Conservation (phyloP, 2,113 vertebrate species). For the Equus quagga region DNA sequence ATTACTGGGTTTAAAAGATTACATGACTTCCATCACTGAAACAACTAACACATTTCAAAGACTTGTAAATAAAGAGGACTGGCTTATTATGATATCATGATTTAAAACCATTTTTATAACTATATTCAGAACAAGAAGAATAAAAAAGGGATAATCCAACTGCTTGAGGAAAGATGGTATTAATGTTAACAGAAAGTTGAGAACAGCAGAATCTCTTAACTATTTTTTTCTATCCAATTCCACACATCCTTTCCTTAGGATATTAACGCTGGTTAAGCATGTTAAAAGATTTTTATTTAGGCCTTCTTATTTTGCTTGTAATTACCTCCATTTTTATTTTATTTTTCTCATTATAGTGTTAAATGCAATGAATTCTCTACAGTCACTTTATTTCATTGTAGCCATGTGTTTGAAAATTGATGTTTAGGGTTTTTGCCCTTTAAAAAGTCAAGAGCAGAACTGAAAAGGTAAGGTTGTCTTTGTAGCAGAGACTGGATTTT, state of each 20-base stretch:
- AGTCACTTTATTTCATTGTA: not conserved
- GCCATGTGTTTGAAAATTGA: not conserved
- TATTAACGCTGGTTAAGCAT: not conserved
- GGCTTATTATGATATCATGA: not conserved
- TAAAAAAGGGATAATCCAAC: not conserved
- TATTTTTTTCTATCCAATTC: not conserved
- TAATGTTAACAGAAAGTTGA: not conserved
- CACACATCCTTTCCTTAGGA: not conserved
- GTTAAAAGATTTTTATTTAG: not conserved
- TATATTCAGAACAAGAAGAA: not conserved
- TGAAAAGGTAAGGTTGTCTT: not conserved
- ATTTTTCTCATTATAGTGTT: not conserved
- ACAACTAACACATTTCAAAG: not conserved
- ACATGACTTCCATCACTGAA: not conserved
- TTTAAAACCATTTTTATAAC: constrained; percentile 25
- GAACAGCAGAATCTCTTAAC: not conserved
- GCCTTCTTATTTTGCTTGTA: not conserved
- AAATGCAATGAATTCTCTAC: not conserved
- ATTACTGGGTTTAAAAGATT: not conserved
- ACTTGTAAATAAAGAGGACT: not conserved
- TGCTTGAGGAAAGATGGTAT: not conserved
- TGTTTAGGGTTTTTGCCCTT: not conserved
- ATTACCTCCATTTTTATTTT: not conserved
- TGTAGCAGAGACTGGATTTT: not conserved
- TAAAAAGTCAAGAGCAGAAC: not conserved